Evolutionary conservation across 2,888 invertebrate species (phyloP), one percentile per base, ranked within the genome.

Genomic region (Gonocerus acuteangulatus): DNA sequence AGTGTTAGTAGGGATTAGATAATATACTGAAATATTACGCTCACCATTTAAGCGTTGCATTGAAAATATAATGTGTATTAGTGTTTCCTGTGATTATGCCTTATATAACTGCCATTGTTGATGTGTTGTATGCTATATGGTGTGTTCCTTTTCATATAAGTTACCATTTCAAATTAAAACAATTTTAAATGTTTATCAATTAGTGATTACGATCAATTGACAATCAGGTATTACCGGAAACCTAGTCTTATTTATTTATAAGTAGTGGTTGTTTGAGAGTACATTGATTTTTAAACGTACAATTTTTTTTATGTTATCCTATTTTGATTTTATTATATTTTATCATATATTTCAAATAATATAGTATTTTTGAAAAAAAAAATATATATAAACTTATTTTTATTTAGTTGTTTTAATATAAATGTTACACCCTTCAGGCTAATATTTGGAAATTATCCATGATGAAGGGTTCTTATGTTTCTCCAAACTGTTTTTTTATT

Each of bases 31-130:
- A 9, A n/a, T 39, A 39, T 39, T 39, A 39, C n/a, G 39, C 39
- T 39, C 39, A 39, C 7, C 27, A 39, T n/a, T 39, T 13, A 39
- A 39, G 39, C 39, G n/a, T 39, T 15, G n/a, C n/a, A 39, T 27
- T 27, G 9, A 4, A 27, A 27, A 11, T 52, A 15, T n/a, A 19
- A n/a, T 42, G 22, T 23, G 22, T 34, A 36, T 36, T 23, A 52
- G 52, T 39, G 32, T 52, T 39, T 52, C 42, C 42, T 23, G 52
- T 52, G 42, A 42, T 52, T 52, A 36, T 52, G 42, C 52, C 42
- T 52, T 22, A 52, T 21, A 11, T 23, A n/a, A 52, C 23, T 52
- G 52, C 42, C 23, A 52, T 22, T 52, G 39, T 36, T 52, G 23
- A 52, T 52, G 22, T 23, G 36, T 42, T 52, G 22, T 47, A 23